Percentiles rank a stretch among this genome's conserved stretches.
These are phyloP conservation scores for Ferrisia virgata DNA, from an alignment of 2,888 invertebrate species.

Conservation along the genomic window DNA sequence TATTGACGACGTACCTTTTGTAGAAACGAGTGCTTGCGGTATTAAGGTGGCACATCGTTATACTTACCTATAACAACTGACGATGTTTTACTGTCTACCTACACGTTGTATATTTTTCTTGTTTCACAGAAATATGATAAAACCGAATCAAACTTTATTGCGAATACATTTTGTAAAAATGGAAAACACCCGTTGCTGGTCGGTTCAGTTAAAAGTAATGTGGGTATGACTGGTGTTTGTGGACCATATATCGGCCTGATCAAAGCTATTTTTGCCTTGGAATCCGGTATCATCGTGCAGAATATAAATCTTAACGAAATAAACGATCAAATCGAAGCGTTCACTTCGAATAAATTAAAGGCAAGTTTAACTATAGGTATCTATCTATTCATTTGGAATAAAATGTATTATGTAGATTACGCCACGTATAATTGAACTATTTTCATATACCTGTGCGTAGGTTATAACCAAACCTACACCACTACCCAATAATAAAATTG, in stretches of 20 bases:
- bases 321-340: conserved; percentile 49
- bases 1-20: conserved; percentile 47
- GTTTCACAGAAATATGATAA: conserved; percentile 47
- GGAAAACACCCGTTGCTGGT: conserved; percentile 56
- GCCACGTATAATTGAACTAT: too few relatives aligned
- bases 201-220: conserved; percentile 62
- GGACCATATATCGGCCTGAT: conserved; percentile 55
- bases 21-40: conserved; percentile 49
- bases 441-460: too few relatives aligned
- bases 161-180: conserved; percentile 47
- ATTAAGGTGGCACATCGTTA: neutral
- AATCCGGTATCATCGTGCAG: conserved; percentile 51
- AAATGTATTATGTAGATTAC: too few relatives aligned
- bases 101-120: too few relatives aligned
- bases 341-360: conserved; percentile 48
- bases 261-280: conserved; percentile 53
- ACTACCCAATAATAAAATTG: conserved; percentile 57
- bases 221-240: conserved; percentile 61
- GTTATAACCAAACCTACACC: conserved; percentile 50
- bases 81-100: too few relatives aligned
- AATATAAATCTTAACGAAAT: conserved; percentile 50
- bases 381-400: too few relatives aligned
- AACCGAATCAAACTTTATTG: conserved; percentile 48
- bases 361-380: too few relatives aligned
- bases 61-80: too few relatives aligned